A percentile compares a stretch with the other conserved stretches of the same genome.
Conservation (phyloP, 2,888 invertebrate genomes). For the Psococerastis gibbosa region DNA sequence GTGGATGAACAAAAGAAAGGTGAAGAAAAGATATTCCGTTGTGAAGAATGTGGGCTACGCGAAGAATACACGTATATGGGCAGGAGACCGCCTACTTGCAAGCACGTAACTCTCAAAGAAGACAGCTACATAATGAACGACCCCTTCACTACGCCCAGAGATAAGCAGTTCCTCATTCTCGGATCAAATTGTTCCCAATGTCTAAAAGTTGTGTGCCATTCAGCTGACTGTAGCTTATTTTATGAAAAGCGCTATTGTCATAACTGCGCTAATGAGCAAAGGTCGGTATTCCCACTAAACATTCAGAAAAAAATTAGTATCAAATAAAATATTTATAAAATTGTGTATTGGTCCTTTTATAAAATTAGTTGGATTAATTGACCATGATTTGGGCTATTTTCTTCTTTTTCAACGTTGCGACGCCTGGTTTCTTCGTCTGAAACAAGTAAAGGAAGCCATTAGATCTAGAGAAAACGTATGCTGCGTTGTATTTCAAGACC, state of each 20-base stretch:
- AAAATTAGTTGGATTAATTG: conserved; percentile 22
- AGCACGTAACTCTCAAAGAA: conserved; percentile 44
- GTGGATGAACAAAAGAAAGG: conserved; percentile 18
- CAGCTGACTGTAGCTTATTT: conserved; percentile 57
- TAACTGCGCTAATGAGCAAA: conserved; percentile 39
- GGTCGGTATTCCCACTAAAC: conserved; percentile 45
- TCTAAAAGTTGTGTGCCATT: conserved; percentile 47
- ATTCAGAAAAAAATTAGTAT: conserved; percentile 28
- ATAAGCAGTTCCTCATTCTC: conserved; percentile 54
- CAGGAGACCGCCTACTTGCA: conserved; percentile 48
- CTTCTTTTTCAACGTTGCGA: conserved; percentile 33
- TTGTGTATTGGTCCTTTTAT: neutral
- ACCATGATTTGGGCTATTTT: conserved; percentile 26
- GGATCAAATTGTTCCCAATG: conserved; percentile 60
- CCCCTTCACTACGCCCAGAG: conserved; percentile 57
- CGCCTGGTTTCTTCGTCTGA: conserved; percentile 32
- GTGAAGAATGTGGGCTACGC: conserved; percentile 40
- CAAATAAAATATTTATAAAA: neutral
- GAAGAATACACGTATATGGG: conserved; percentile 64
- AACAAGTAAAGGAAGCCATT: too few relatives aligned
- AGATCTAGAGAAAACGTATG: too few relatives aligned
- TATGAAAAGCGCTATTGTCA: conserved; percentile 55
- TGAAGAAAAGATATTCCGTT: conserved; percentile 33
- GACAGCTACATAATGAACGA: conserved; percentile 67
- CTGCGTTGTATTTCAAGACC: too few relatives aligned